Conservation (phyloP, 2,113 vertebrate species). For the Oostethus manadensis region DNA sequence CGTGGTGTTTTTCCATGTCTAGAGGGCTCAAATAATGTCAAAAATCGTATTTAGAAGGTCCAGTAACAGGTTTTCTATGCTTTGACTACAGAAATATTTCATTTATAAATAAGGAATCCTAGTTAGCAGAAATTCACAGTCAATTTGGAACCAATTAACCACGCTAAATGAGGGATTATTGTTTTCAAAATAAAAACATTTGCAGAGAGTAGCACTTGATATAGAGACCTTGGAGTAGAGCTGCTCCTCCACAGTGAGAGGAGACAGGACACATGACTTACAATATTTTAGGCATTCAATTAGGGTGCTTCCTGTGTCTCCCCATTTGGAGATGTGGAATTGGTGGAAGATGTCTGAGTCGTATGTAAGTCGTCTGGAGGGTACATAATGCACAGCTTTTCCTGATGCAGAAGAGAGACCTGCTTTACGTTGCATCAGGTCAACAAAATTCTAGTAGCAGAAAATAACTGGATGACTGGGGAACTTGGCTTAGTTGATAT, state of each 20-base stretch:
- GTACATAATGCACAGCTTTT: not conserved
- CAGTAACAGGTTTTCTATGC: too few relatives aligned
- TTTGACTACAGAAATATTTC: too few relatives aligned
- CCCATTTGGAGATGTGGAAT: not conserved
- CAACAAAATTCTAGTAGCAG: not conserved
- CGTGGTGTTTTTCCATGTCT: too few relatives aligned
- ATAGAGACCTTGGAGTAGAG: not conserved
- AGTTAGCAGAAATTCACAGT: too few relatives aligned
- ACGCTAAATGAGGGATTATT: too few relatives aligned
- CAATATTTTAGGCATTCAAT: slow-evolving; percentile 9
- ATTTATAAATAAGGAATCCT: too few relatives aligned
- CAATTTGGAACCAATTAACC: too few relatives aligned
- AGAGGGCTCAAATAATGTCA: too few relatives aligned
- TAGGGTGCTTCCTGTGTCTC: not conserved
- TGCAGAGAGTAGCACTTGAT: too few relatives aligned
- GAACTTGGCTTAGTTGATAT: not conserved
- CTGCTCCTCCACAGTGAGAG: not conserved
- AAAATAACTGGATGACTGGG: not conserved
- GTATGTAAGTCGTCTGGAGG: not conserved
- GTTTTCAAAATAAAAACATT: too few relatives aligned
- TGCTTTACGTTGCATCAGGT: not conserved
- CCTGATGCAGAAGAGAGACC: not conserved
- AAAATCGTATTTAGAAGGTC: too few relatives aligned
- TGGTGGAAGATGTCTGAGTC: not conserved
- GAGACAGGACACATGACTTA: slow-evolving; percentile 18